Conservation (phyloP, 2,888 invertebrate genomes). For the Pseudococcus jackbeardsleyi region DNA sequence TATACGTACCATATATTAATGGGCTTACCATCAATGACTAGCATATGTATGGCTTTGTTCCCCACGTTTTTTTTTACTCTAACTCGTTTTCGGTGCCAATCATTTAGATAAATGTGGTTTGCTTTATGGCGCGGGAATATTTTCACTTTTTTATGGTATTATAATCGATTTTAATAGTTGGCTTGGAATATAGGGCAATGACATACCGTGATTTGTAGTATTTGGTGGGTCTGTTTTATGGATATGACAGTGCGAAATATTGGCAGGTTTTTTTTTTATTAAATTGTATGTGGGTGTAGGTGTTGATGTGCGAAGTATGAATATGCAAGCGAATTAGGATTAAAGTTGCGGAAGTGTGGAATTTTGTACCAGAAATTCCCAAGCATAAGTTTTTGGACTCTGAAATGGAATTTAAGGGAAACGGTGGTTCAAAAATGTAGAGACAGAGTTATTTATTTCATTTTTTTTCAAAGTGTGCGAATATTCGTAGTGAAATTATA, state of each 20-base stretch:
- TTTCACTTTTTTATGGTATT: slow-evolving; percentile 25
- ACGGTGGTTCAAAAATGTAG: no score
- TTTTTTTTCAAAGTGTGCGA: no score
- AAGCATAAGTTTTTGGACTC: no score
- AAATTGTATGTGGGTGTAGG: no score
- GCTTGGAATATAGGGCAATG: not conserved
- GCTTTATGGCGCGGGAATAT: slow-evolving; percentile 11
- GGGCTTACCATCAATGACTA: slow-evolving; percentile 46
- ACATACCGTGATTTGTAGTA: not conserved
- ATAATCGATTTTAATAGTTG: slow-evolving; percentile 25
- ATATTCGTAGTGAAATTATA: no score
- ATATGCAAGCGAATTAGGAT: no score
- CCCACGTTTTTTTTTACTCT: slow-evolving; percentile 1
- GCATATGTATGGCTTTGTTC: slow-evolving; percentile 44
- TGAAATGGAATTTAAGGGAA: no score
- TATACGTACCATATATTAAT: slow-evolving; percentile 18
- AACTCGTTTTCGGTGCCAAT: not conserved
- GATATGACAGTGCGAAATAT: not conserved
- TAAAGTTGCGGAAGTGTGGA: no score
- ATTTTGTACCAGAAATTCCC: no score
- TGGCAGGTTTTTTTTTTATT: not conserved
- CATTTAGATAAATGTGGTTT: slow-evolving; percentile 26
- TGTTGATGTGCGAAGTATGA: no score
- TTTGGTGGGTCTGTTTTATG: not conserved
- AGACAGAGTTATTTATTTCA: no score